Evolutionary conservation across 2,113 vertebrate genomes (phyloP), one percentile per base, ranked within the genome.

Genomic region (Aix galericulata): DNA sequence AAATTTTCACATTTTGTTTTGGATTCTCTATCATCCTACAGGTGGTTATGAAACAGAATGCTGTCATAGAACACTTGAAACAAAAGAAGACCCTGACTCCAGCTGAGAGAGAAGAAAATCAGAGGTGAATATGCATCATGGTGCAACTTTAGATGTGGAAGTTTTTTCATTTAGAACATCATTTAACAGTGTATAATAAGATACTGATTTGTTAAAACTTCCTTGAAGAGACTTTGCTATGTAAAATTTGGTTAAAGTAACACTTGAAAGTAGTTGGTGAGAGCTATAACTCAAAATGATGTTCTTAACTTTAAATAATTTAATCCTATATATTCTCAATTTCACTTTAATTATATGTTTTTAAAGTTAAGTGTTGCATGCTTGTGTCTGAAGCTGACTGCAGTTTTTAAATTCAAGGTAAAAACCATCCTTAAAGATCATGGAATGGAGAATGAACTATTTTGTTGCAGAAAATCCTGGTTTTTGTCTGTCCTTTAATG

Each of bases 31-130:
- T 95, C 95, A 60, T 96, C 69, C 91, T 96, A 13, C 96, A 99
- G 99, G 98, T 98, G 96, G 97, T 98, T 63, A 98, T 98, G 98
- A 99, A 99, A 95, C 99, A 99, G 95, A 99, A 99, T 86, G 97
- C 98, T 71, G 97, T 99, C 78, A 98, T 99, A 93, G 99, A 99
- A 76, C 99, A 99, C 96, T 97, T 99, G 97, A 99, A 99, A 85
- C 99, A 99, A 97, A 99, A 98, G 98, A 99, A 99, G 96, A 98
- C 97, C 21, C 94, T 99, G 98, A 99, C 99, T 93, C 99, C 99
- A 85, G 98, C 98, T 36, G 99, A 99, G 94, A 97, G 99, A 81
- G 99, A 99, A 95, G 99, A 99, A 97, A 99, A 99, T 97, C 99
- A 99, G 97, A 99, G 99, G 99, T 99, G 97, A 97, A 97, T 93